phyloP scores from a whole-genome alignment of 2,797 vertebrate genomes.

The Mergus octosetaceus region DNA sequence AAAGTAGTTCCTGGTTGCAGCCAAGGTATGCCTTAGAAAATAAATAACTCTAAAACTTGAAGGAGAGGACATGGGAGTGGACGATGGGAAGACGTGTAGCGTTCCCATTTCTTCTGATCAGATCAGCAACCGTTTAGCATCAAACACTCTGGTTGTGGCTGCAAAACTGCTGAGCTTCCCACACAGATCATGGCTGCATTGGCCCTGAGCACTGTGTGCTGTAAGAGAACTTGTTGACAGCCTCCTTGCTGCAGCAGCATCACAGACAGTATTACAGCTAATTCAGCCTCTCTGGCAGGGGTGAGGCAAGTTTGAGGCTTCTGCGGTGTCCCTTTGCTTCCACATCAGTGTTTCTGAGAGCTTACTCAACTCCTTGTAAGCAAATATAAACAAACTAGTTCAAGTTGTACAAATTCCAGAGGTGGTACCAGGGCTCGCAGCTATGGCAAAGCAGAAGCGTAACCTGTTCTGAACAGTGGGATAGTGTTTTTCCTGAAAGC shows the following conservation, averaged over 20 bases:
- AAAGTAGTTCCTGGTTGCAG: background rate
- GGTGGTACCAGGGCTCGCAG: background rate
- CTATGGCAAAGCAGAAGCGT: background rate
- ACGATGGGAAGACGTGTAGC: background rate
- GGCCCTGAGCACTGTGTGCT: background rate
- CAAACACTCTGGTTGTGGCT: background rate
- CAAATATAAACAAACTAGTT: slow-evolving; percentile 1
- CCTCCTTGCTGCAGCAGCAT: background rate
- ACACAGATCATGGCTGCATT: background rate
- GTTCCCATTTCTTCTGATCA: background rate
- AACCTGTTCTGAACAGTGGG: background rate
- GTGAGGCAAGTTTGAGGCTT: background rate
- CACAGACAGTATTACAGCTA: background rate
- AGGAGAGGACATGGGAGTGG: background rate
- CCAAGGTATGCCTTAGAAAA: background rate
- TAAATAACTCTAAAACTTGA: background rate
- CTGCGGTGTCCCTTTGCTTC: background rate
- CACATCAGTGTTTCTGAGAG: background rate
- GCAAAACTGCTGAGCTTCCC: background rate
- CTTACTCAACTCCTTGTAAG: background rate
- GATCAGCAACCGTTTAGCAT: background rate
- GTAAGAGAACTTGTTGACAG: slow-evolving; percentile 10
- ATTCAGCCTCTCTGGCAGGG: background rate
- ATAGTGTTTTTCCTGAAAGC: background rate
- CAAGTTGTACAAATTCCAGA: slow-evolving; percentile 15